phyloP scores from a whole-genome alignment of 2,113 vertebrate species.

The Poeciliopsis prolifica region DNA sequence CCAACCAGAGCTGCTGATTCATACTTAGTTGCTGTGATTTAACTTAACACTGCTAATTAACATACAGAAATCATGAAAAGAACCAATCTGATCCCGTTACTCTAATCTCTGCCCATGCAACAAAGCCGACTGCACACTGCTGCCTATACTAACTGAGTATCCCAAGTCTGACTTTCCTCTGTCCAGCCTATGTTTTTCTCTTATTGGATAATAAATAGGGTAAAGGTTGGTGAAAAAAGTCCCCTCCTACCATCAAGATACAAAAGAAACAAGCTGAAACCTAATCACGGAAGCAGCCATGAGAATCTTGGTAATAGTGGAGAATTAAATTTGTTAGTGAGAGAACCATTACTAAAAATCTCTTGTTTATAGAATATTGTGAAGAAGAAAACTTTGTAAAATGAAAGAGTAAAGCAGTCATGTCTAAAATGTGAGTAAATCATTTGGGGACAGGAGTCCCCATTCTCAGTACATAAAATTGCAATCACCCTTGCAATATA shows the following conservation, averaged over 20 bases:
- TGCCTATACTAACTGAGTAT: constrained; percentile 1
- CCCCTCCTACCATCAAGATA: constrained; percentile 10
- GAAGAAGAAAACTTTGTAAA: too few relatives aligned
- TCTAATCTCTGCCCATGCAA: constrained; percentile 26
- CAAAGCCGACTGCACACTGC: constrained; percentile 13
- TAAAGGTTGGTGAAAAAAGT: constrained; percentile 31
- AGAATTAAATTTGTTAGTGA: too few relatives aligned
- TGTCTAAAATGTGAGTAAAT: too few relatives aligned
- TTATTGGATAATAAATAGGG: constrained; percentile 41
- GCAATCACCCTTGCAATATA: too few relatives aligned
- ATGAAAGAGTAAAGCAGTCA: too few relatives aligned
- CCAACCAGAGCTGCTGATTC: constrained; percentile 42
- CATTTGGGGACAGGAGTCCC: too few relatives aligned
- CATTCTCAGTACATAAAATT: too few relatives aligned
- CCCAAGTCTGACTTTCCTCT: neutral
- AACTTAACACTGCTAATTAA: constrained; percentile 60
- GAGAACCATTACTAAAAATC: too few relatives aligned
- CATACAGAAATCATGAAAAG: constrained; percentile 56
- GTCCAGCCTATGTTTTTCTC: neutral
- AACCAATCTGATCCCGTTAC: constrained; percentile 49
- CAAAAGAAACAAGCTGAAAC: neutral
- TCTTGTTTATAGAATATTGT: too few relatives aligned
- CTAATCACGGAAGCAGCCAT: too few relatives aligned
- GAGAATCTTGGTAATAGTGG: too few relatives aligned
- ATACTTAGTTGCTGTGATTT: constrained; percentile 43